A percentile compares a stretch with the other conserved stretches of the same genome.
phyloP scores from a whole-genome alignment of 2,113 vertebrate species.

The Pygoscelis antarcticus region DNA sequence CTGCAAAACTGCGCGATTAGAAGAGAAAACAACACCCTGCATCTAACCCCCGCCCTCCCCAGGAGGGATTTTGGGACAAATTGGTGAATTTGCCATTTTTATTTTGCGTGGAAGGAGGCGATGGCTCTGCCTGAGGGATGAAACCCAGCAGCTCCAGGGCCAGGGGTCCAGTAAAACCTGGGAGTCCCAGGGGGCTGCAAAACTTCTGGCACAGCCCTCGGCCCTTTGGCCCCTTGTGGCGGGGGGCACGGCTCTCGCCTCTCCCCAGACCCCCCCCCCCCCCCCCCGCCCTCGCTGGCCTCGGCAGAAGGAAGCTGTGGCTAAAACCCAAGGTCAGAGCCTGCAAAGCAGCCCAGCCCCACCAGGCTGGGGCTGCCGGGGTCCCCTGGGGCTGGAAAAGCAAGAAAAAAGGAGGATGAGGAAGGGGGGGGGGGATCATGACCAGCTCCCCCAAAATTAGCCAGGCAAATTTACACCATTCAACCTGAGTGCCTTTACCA shows the following conservation, averaged over 20 bases:
- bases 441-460: not conserved
- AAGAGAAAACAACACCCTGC: not conserved
- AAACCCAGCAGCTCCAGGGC: not conserved
- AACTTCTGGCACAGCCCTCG: not conserved
- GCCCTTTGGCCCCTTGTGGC: fast-evolving
- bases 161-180: not conserved
- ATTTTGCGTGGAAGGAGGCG: not conserved
- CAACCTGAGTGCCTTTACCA: not conserved
- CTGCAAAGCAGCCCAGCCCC: not conserved
- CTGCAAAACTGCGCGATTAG: not conserved
- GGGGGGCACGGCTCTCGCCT: not conserved
- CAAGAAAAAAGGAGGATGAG: not conserved
- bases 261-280: not conserved
- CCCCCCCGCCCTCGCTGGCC: fast-evolving
- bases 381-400: not conserved
- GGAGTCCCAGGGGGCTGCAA: fast-evolving
- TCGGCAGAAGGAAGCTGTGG: not conserved
- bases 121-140: not conserved
- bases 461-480: not conserved
- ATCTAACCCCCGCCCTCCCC: not conserved
- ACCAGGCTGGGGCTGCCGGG: not conserved
- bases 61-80: not conserved
- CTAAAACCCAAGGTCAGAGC: not conserved
- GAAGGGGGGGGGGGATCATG: not conserved
- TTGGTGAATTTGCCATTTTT: not conserved